Evolutionary conservation across 2,797 vertebrate species (phyloP).

Genomic region (Miichthys miiuy): DNA sequence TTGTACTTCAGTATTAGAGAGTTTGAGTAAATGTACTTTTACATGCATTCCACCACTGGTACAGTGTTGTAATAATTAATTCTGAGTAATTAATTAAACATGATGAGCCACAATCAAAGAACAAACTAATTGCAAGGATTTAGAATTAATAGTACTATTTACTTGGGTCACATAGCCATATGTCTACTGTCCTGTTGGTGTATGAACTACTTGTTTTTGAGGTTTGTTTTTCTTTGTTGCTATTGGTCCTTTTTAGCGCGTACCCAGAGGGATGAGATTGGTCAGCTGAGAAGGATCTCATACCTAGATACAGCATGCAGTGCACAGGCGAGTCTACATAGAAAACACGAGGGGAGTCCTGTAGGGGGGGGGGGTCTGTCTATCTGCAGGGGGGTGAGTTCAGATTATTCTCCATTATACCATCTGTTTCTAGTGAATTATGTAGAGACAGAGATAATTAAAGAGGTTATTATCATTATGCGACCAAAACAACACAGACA

Average conservation of each 20-base stretch:
- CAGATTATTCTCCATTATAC: conserved; percentile 62
- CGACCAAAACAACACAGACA: conserved; percentile 31
- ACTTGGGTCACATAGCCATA: conserved; percentile 58
- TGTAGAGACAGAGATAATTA: conserved; percentile 50
- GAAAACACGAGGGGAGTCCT: conserved; percentile 34
- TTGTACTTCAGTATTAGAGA: not conserved
- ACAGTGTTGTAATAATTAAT: not conserved
- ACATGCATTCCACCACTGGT: not conserved
- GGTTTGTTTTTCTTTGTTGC: conserved; percentile 41
- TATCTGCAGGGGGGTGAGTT: conserved; percentile 63
- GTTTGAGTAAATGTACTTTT: not conserved
- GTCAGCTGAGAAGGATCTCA: conserved; percentile 31
- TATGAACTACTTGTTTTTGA: conserved; percentile 46
- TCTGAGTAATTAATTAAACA: not conserved
- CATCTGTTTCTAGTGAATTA: conserved; percentile 74
- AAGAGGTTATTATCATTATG: conserved; percentile 42
- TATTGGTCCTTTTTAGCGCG: conserved; percentile 45
- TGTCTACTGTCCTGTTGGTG: conserved; percentile 67
- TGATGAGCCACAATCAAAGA: not conserved
- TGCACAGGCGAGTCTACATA: conserved; percentile 37
- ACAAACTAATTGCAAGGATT: conserved; percentile 61
- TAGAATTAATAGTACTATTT: conserved; percentile 73
- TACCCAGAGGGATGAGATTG: conserved; percentile 32
- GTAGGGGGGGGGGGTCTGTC: conserved; percentile 50
- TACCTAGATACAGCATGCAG: conserved; percentile 36